Evolutionary conservation across 2,113 vertebrate genomes (phyloP).

Genomic region (Brachyhypopomus occidentalis): DNA sequence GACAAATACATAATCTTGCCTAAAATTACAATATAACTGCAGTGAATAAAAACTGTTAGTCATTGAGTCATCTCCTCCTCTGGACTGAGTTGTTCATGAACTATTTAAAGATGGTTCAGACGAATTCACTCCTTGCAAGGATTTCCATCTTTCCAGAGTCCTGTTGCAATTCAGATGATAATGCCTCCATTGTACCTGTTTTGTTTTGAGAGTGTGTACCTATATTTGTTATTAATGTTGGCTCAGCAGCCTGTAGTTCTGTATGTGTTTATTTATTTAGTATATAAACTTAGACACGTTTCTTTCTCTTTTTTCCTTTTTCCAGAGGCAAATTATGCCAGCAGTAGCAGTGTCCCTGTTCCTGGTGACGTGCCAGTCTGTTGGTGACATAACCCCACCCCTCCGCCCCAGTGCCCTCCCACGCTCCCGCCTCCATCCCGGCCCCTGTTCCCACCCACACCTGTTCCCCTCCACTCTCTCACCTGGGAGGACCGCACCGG

Average conservation of each 20-base stretch:
- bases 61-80: too few species aligned
- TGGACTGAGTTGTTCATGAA: too few species aligned
- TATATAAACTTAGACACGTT: background rate
- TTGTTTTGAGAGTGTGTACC: too few species aligned
- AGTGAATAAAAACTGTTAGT: too few species aligned
- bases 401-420: constrained; percentile 60
- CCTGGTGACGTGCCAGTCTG: constrained; percentile 91
- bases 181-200: too few species aligned
- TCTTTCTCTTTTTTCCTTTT: constrained; percentile 26
- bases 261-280: background rate
- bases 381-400: constrained; percentile 83
- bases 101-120: too few species aligned
- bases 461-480: constrained; percentile 81
- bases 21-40: too few species aligned
- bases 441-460: constrained; percentile 66
- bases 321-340: constrained; percentile 97
- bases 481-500: constrained; percentile 97
- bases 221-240: too few species aligned
- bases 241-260: background rate
- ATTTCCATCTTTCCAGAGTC: too few species aligned
- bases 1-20: too few species aligned
- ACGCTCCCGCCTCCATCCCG: constrained; percentile 61
- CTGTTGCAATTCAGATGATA: too few species aligned
- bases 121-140: too few species aligned
- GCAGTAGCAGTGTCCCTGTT: constrained; percentile 86